phyloP scores from a whole-genome alignment of 2,113 vertebrate species.

The Mesocricetus auratus region DNA sequence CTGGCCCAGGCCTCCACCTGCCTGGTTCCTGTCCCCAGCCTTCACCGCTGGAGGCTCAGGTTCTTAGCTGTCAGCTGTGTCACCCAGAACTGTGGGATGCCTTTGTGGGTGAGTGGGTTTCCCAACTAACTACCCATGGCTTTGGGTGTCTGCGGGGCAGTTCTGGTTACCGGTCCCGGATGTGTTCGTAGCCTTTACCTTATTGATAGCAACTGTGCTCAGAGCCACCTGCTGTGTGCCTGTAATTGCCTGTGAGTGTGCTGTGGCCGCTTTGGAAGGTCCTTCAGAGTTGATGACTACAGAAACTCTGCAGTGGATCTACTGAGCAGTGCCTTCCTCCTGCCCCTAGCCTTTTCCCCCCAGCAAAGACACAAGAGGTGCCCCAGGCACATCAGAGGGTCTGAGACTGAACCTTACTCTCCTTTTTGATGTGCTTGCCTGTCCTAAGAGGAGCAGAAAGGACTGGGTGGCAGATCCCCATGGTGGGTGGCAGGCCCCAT shows the following conservation, averaged over 20 bases:
- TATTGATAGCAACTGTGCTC: not conserved
- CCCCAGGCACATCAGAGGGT: not conserved
- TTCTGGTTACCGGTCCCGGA: not conserved
- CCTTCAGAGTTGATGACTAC: not conserved
- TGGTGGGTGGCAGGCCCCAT: not conserved
- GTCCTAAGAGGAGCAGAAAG: not conserved
- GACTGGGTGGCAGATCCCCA: too few relatives aligned
- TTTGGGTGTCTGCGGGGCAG: not conserved
- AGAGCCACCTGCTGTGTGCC: not conserved
- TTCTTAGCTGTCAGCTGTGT: not conserved
- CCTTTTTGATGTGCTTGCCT: not conserved
- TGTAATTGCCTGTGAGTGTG: not conserved
- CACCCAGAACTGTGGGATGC: not conserved
- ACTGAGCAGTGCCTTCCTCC: not conserved
- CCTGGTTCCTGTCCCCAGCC: accelerated
- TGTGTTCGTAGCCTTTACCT: not conserved
- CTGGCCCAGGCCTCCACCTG: too few relatives aligned
- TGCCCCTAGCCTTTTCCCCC: too few relatives aligned
- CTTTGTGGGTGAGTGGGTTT: not conserved
- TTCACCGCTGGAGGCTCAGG: not conserved
- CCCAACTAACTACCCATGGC: not conserved
- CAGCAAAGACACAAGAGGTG: not conserved
- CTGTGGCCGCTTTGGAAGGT: not conserved
- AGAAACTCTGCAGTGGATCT: too few relatives aligned
- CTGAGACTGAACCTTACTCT: not conserved